phyloP scores from a whole-genome alignment of 2,797 vertebrate genomes.

The Cyprinodon diabolis region DNA sequence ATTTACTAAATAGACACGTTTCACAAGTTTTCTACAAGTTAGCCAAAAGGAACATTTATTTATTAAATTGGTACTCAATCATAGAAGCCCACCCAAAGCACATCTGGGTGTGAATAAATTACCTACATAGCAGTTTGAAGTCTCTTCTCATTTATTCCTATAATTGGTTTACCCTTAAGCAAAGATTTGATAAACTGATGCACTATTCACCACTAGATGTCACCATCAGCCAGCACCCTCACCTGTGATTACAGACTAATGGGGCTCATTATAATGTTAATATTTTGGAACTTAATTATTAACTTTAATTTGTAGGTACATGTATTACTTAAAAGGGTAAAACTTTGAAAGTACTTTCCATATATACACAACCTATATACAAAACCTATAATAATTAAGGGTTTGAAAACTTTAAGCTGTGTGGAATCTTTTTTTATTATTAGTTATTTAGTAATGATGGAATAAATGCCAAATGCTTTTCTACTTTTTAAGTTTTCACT shows the following conservation, averaged over 20 bases:
- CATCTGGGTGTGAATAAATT: background rate
- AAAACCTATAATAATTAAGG: background rate
- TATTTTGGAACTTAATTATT: background rate
- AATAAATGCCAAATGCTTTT: too few species aligned
- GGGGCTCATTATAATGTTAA: conserved; percentile 8
- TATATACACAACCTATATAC: background rate
- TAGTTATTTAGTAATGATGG: too few species aligned
- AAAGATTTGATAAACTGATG: conserved; percentile 16
- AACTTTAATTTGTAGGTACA: background rate
- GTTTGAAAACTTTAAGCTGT: background rate
- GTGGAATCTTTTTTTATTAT: background rate
- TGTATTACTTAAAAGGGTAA: background rate
- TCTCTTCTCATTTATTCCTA: conserved; percentile 3
- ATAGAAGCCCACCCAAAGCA: background rate
- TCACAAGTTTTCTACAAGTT: background rate
- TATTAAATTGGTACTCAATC: background rate
- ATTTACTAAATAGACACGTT: background rate
- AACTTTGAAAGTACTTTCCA: background rate
- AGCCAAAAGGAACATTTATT: background rate
- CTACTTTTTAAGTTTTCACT: too few species aligned
- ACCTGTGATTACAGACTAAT: conserved; percentile 29
- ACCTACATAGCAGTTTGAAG: background rate
- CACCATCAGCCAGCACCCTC: conserved; percentile 63
- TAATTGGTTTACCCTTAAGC: conserved; percentile 1
- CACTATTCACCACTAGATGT: conserved; percentile 70